Conservation (phyloP, 2,888 invertebrate genomes). For the Fragum whitleyi region DNA sequence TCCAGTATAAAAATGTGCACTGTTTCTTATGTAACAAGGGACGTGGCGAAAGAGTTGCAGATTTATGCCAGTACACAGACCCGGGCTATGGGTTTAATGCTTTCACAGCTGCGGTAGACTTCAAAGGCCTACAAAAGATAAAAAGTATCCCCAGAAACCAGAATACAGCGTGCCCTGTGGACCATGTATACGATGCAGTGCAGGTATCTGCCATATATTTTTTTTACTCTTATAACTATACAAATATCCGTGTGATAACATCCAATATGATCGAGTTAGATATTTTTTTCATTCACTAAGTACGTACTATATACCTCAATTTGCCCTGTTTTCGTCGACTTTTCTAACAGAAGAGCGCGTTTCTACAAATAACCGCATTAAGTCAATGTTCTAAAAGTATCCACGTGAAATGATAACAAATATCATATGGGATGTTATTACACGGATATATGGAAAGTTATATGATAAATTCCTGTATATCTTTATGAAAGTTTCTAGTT, state of each 20-base stretch:
- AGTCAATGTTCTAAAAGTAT: no score
- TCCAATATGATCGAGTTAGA: not conserved
- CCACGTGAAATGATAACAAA: no score
- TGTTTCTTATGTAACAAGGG: slow-evolving; percentile 30
- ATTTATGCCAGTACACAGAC: not conserved
- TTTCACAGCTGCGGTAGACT: slow-evolving; percentile 26
- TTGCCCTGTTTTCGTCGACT: no score
- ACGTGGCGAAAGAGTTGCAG: not conserved
- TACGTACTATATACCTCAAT: not conserved
- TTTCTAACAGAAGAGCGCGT: not conserved
- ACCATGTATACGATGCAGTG: not conserved
- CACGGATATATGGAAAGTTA: no score
- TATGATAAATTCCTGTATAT: no score
- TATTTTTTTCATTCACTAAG: no score
- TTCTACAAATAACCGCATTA: not conserved
- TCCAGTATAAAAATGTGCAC: slow-evolving; percentile 18
- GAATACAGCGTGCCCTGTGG: not conserved
- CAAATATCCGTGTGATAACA: no score
- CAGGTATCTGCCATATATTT: not conserved
- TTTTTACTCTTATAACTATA: no score
- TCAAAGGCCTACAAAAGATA: slow-evolving; percentile 2
- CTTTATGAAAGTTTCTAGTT: no score
- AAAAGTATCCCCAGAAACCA: not conserved
- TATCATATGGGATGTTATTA: no score
- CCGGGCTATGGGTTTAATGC: not conserved